phyloP scores from a whole-genome alignment of 1,140 invertebrate species.

The Leptopilina boulardi region DNA sequence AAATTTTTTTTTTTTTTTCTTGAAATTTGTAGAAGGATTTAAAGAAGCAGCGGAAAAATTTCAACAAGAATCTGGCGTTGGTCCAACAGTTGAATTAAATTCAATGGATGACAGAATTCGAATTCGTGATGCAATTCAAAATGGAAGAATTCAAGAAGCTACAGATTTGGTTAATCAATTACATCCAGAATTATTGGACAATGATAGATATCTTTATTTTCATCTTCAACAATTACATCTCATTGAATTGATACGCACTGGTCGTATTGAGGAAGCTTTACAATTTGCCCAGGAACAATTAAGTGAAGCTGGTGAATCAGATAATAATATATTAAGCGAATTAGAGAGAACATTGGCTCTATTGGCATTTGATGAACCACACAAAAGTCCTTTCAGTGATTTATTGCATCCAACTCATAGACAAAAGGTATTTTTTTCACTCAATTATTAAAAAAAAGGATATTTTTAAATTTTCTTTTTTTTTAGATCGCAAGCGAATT shows the following conservation, averaged over 20 bases:
- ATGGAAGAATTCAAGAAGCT: conserved; percentile 94
- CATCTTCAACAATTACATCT: conserved; percentile 97
- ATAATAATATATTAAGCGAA: conserved; percentile 86
- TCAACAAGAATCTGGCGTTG: conserved; percentile 93
- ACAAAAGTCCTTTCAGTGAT: conserved; percentile 95
- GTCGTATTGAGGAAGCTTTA: conserved; percentile 95
- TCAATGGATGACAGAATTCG: conserved; percentile 95
- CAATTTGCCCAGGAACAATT: conserved; percentile 96
- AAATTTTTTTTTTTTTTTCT: conserved; percentile 38
- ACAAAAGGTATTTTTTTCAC: conserved; percentile 85
- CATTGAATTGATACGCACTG: conserved; percentile 93
- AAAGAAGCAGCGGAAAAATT: conserved; percentile 99
- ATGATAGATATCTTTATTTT: conserved; percentile 96
- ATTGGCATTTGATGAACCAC: conserved; percentile 97
- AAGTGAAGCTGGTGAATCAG: conserved; percentile 93
- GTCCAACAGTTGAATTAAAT: conserved; percentile 90
- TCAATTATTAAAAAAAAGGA: background rate
- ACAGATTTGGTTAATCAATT: conserved; percentile 95
- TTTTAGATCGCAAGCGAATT: conserved; percentile 95
- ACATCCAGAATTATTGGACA: conserved; percentile 96
- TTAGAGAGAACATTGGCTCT: conserved; percentile 93
- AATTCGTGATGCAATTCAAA: conserved; percentile 96
- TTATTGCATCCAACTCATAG: conserved; percentile 93
- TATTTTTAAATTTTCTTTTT: conserved; percentile 47
- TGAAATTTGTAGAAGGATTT: conserved; percentile 92